Evolutionary conservation across 1,140 invertebrate genomes (phyloP).

Genomic region (Diuraphis noxia): DNA sequence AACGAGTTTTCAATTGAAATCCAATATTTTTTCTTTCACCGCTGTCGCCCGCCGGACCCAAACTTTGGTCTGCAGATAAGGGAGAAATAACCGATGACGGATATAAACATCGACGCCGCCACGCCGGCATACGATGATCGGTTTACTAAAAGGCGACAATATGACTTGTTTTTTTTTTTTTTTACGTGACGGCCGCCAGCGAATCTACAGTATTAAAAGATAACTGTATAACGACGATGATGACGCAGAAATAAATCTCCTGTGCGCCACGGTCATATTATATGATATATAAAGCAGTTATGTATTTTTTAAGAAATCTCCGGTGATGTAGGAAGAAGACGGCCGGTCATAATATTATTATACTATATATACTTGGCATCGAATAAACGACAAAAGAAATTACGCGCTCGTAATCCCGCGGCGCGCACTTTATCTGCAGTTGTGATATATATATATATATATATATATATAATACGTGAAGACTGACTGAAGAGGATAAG

Average conservation of each 20-base stretch:
- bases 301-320: neutral
- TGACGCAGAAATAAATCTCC: neutral
- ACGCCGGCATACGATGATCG: neutral
- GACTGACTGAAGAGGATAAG: too few species aligned
- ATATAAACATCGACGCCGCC: conserved; percentile 13
- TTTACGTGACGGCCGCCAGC: neutral
- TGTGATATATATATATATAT: neutral
- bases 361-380: neutral
- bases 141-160: neutral
- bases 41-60: neutral
- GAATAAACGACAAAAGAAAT: conserved; percentile 41
- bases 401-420: neutral
- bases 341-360: conserved; percentile 18
- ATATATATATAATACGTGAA: neutral
- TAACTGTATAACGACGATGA: neutral
- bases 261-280: too few species aligned
- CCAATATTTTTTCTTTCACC: conserved; percentile 30
- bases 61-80: neutral
- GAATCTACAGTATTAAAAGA: neutral
- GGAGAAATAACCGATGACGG: neutral
- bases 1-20: conserved; percentile 54
- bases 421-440: neutral
- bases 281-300: neutral
- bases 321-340: too few species aligned
- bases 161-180: neutral